Evolutionary conservation across 2,113 vertebrate species (phyloP).

Genomic region (Charadrius vociferus): DNA sequence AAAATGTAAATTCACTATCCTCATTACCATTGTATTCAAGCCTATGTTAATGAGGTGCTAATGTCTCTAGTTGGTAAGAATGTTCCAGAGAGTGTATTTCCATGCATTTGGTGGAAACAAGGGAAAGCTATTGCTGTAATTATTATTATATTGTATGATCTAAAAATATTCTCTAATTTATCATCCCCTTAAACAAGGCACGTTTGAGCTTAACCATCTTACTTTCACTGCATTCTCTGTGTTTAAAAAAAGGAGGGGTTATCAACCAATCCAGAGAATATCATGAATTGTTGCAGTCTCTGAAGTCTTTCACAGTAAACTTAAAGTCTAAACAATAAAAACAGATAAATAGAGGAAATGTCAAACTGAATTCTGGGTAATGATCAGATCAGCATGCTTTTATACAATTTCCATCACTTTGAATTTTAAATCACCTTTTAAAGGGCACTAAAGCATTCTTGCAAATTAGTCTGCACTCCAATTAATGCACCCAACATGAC

Average conservation of each 20-base stretch:
- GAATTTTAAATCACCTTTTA: constrained; percentile 98
- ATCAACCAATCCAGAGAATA: constrained; percentile 29
- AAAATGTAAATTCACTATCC: constrained; percentile 20
- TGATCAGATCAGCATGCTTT: constrained; percentile 91
- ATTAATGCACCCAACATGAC: constrained; percentile 95
- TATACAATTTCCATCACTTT: constrained; percentile 94
- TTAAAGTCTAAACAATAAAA: constrained; percentile 76
- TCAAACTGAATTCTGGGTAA: constrained; percentile 83
- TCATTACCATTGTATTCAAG: constrained; percentile 2
- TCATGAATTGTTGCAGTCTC: constrained; percentile 69
- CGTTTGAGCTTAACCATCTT: not conserved
- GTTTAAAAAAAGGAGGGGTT: constrained; percentile 30
- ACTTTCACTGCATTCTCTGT: not conserved
- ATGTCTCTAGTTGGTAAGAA: not conserved
- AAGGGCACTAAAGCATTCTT: constrained; percentile 93
- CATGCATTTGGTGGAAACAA: not conserved
- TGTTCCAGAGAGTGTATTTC: constrained; percentile 4
- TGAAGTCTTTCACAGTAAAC: constrained; percentile 75
- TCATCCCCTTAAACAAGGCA: not conserved
- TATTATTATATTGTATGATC: not conserved
- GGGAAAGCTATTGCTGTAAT: not conserved
- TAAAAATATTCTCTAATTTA: constrained; percentile 29
- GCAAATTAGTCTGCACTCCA: constrained; percentile 96
- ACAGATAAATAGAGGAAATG: constrained; percentile 75
- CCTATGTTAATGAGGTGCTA: constrained; percentile 12